Conservation (phyloP, 2,888 invertebrate genomes). For the Ectemnius continuus region DNA sequence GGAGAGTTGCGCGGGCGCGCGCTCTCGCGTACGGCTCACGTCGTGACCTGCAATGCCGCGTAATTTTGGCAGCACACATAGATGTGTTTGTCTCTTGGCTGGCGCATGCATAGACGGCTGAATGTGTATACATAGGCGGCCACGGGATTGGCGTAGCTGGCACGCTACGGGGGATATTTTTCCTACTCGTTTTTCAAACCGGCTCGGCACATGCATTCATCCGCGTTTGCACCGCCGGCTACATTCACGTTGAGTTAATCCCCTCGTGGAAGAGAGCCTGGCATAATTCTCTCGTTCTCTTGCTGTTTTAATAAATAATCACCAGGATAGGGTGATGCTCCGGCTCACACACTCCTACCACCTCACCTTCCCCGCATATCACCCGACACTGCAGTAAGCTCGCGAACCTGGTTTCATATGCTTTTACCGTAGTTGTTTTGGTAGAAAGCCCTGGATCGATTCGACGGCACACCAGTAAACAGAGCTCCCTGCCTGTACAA, state of each 20-base stretch:
- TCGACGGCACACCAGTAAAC: too few species aligned
- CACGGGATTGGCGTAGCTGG: background rate
- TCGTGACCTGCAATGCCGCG: too few species aligned
- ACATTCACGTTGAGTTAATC: slow-evolving; percentile 3
- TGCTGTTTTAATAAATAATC: slow-evolving; percentile 11
- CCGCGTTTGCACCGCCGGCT: background rate
- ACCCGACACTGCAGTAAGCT: too few species aligned
- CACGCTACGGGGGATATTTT: background rate
- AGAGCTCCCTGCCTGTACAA: too few species aligned
- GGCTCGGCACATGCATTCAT: background rate
- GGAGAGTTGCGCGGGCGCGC: too few species aligned
- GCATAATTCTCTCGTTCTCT: slow-evolving; percentile 12
- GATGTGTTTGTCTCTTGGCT: too few species aligned
- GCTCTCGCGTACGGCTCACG: too few species aligned
- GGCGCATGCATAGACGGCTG: too few species aligned
- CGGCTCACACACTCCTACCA: background rate
- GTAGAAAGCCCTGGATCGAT: too few species aligned
- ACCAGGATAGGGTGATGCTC: background rate
- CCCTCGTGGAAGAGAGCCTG: background rate
- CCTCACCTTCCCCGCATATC: too few species aligned
- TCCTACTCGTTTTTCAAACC: slow-evolving; percentile 4
- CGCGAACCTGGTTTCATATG: background rate
- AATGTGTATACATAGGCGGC: too few species aligned
- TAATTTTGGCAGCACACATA: too few species aligned
- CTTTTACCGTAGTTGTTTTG: background rate